phyloP scores from a whole-genome alignment of 2,113 vertebrate species.

The Gallinago media region DNA sequence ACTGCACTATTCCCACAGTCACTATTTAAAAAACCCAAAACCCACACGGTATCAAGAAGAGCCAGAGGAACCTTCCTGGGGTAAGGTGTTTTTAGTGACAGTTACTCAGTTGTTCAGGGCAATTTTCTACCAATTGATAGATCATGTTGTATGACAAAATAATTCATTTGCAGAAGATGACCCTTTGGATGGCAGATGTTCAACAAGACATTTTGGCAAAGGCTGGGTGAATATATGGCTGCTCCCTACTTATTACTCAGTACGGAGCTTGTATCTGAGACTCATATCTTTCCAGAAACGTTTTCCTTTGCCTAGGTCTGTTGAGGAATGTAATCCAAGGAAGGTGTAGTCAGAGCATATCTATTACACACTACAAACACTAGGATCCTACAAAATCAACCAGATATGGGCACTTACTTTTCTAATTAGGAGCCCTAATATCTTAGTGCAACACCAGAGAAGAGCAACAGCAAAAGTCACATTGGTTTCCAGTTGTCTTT shows the following conservation, averaged over 20 bases:
- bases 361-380: neutral
- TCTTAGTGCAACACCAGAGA: neutral
- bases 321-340: neutral
- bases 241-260: neutral
- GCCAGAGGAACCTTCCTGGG: neutral
- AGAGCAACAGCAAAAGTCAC: neutral
- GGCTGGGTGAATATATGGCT: neutral
- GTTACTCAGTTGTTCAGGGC: neutral
- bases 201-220: neutral
- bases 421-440: neutral
- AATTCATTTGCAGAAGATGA: neutral
- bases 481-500: neutral
- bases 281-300: neutral
- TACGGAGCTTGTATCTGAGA: neutral
- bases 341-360: neutral
- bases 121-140: neutral
- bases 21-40: neutral
- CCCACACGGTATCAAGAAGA: neutral
- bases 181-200: neutral
- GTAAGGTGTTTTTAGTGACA: neutral
- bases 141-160: neutral
- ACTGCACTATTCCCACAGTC: neutral
- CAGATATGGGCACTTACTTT: neutral
- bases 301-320: neutral
- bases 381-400: neutral